phyloP scores from a whole-genome alignment of 2,888 invertebrate species.

The Aphrophora alni region DNA sequence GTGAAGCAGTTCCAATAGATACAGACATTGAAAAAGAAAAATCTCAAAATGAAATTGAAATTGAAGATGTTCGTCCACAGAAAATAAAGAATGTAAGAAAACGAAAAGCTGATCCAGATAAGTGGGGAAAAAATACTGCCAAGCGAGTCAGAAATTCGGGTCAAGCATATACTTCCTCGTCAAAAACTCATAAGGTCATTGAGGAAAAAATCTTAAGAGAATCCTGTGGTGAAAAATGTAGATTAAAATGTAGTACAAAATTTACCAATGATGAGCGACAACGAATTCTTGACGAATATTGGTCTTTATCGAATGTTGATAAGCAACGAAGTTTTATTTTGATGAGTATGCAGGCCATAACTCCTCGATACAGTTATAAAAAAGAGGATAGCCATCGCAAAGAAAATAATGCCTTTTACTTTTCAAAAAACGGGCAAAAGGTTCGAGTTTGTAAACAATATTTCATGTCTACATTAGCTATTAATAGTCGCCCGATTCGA shows the following conservation, averaged over 20 bases:
- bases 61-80: no score
- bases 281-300: slow-evolving; percentile 45
- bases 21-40: no score
- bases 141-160: no score
- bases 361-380: slow-evolving; percentile 45
- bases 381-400: slow-evolving; percentile 45
- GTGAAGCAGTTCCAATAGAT: no score
- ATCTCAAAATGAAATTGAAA: no score
- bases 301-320: slow-evolving; percentile 44
- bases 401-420: slow-evolving; percentile 49
- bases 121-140: no score
- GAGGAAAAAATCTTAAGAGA: no score
- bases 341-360: slow-evolving; percentile 40
- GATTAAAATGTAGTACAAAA: slow-evolving; percentile 43
- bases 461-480: slow-evolving; percentile 36
- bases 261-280: slow-evolving; percentile 43
- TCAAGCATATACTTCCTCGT: no score
- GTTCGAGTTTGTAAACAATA: slow-evolving; percentile 44
- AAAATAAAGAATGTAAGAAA: no score
- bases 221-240: neutral
- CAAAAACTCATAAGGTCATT: no score
- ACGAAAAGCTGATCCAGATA: no score
- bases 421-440: slow-evolving; percentile 43
- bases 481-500: slow-evolving; percentile 45
- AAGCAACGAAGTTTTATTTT: slow-evolving; percentile 47